Conservation (phyloP, 1,140 invertebrate species). For the Achroia grisella region DNA sequence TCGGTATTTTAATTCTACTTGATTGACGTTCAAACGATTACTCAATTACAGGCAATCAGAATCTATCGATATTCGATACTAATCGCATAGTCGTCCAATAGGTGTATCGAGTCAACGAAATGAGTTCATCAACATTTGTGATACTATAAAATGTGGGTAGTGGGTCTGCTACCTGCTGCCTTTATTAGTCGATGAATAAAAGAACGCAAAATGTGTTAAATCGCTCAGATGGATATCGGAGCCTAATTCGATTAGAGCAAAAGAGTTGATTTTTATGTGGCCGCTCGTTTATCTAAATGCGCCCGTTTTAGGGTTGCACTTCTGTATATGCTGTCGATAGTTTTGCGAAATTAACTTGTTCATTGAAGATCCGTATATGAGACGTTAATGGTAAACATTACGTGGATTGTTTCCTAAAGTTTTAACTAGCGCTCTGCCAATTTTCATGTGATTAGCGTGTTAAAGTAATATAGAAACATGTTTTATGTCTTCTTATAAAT, state of each 20-base stretch:
- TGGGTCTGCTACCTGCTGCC: constrained; percentile 54
- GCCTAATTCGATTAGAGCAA: constrained; percentile 68
- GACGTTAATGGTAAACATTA: too few relatives aligned
- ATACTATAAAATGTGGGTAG: constrained; percentile 36
- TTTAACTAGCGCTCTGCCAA: too few relatives aligned
- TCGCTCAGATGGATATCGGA: constrained; percentile 58
- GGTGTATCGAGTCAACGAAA: constrained; percentile 31
- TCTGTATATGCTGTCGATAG: constrained; percentile 7
- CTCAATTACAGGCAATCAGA: too few relatives aligned
- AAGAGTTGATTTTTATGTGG: constrained; percentile 67
- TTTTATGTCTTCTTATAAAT: too few relatives aligned
- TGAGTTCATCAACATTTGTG: constrained; percentile 59
- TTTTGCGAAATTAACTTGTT: too few relatives aligned
- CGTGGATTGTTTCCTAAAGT: too few relatives aligned
- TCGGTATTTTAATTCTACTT: too few relatives aligned
- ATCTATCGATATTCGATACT: too few relatives aligned
- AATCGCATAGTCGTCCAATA: constrained; percentile 54
- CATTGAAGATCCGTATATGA: too few relatives aligned
- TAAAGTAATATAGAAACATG: too few relatives aligned
- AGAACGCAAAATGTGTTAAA: constrained; percentile 69
- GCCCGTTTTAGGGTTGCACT: constrained; percentile 28
- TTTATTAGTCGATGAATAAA: constrained; percentile 62
- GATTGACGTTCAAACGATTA: too few relatives aligned
- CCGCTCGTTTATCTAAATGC: constrained; percentile 58
- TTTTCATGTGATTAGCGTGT: too few relatives aligned